Percentiles rank a stretch among this genome's conserved stretches.
These are phyloP conservation scores for Dryobota labecula DNA, from an alignment of 2,888 invertebrate genomes.

Conservation along the genomic window DNA sequence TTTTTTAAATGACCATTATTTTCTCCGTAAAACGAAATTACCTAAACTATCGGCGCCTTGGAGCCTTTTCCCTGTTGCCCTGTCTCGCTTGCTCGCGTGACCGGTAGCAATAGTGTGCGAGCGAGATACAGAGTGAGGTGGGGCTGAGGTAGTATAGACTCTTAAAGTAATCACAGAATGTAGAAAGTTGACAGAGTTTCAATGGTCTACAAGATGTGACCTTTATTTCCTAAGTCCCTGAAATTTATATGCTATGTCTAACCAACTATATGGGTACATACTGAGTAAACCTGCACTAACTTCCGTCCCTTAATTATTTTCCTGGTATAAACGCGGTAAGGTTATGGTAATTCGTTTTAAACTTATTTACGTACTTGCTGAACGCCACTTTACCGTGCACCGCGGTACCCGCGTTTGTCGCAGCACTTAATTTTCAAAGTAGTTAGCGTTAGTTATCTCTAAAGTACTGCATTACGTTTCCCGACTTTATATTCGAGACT, in stretches of 20 bases:
- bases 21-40: too few relatives aligned
- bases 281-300: background rate
- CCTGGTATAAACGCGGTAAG: constrained; percentile 29
- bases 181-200: background rate
- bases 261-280: background rate
- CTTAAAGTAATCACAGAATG: background rate
- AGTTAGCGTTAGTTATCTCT: constrained; percentile 57
- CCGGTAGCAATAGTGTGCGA: too few relatives aligned
- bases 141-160: too few relatives aligned
- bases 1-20: too few relatives aligned
- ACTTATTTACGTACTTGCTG: constrained; percentile 57
- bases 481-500: constrained; percentile 20
- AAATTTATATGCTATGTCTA: background rate
- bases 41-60: too few relatives aligned
- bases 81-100: too few relatives aligned
- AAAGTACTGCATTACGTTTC: constrained; percentile 48
- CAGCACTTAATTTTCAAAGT: constrained; percentile 58
- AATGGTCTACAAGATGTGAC: background rate
- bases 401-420: constrained; percentile 50
- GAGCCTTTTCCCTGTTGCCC: too few relatives aligned
- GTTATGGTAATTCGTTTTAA: constrained; percentile 57
- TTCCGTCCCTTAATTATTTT: constrained; percentile 35
- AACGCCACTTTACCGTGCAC: constrained; percentile 41
- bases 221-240: background rate
- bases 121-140: too few relatives aligned